A percentile compares a stretch with the other conserved stretches of the same genome.
Evolutionary conservation across 2,888 invertebrate species (phyloP).

Genomic region (Flexamia atlantica): DNA sequence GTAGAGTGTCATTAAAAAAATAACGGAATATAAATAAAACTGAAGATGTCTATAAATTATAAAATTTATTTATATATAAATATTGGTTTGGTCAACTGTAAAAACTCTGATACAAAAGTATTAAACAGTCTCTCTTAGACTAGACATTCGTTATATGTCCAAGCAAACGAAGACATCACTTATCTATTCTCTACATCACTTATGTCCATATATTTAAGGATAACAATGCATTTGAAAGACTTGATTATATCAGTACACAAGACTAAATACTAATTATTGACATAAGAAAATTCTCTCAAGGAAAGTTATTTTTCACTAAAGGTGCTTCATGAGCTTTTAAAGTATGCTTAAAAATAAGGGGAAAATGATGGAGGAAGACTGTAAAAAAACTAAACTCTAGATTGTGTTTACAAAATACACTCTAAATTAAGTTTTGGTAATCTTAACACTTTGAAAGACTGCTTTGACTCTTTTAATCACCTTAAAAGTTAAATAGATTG

Average conservation of each 20-base stretch:
- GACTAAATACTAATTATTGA: too few species aligned
- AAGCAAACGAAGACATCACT: not conserved
- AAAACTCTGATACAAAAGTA: slow-evolving; percentile 1
- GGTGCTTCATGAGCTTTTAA: too few species aligned
- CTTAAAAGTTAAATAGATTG: not conserved
- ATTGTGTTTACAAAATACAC: too few species aligned
- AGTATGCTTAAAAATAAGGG: too few species aligned
- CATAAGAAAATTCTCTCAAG: too few species aligned
- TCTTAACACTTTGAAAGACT: not conserved
- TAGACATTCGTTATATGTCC: slow-evolving; percentile 7
- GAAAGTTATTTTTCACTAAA: too few species aligned
- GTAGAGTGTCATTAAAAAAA: too few species aligned
- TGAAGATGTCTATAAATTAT: not conserved
- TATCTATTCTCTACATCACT: not conserved
- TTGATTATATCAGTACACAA: too few species aligned
- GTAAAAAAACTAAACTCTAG: too few species aligned
- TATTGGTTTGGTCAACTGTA: slow-evolving; percentile 3
- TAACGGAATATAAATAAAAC: not conserved
- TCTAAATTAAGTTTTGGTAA: not conserved
- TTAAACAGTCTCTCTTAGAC: slow-evolving; percentile 30
- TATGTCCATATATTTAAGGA: not conserved
- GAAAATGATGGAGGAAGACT: too few species aligned
- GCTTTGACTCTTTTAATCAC: not conserved
- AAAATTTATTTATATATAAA: slow-evolving; percentile 13
- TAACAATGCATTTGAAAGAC: too few species aligned